These are phyloP conservation scores for Cryptocephalus primarius DNA, from an alignment of 2,888 invertebrate species.

Conservation along the genomic window DNA sequence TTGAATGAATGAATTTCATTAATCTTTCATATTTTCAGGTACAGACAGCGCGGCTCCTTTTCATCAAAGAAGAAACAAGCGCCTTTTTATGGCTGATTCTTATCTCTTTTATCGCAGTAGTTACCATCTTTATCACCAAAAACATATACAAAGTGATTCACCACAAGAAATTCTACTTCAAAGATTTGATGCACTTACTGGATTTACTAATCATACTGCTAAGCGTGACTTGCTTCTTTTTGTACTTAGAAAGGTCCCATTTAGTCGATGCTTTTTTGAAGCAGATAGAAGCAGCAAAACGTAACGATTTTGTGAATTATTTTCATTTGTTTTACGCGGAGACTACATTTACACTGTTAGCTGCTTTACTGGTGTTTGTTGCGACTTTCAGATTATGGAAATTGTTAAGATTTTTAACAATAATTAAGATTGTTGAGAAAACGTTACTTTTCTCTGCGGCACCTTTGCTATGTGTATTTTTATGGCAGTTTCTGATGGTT, in stretches of 20 bases:
- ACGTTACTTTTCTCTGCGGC: slow-evolving; percentile 16
- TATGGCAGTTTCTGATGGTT: slow-evolving; percentile 13
- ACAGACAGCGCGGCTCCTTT: slow-evolving; percentile 20
- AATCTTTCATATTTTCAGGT: slow-evolving; percentile 16
- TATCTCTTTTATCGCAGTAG: slow-evolving; percentile 14
- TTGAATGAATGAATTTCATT: no score
- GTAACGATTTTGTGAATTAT: slow-evolving; percentile 26
- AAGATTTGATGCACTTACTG: slow-evolving; percentile 19
- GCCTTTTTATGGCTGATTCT: slow-evolving; percentile 11
- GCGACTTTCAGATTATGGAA: slow-evolving; percentile 27
- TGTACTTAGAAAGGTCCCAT: slow-evolving; percentile 14
- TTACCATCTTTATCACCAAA: slow-evolving; percentile 14
- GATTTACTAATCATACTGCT: slow-evolving; percentile 21
- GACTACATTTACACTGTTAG: slow-evolving; percentile 14
- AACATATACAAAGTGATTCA: slow-evolving; percentile 11
- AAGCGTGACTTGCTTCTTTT: slow-evolving; percentile 13
- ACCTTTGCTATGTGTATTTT: slow-evolving; percentile 15
- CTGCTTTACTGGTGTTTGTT: slow-evolving; percentile 20
- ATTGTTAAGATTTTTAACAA: slow-evolving; percentile 21
- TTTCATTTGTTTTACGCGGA: slow-evolving; percentile 21
- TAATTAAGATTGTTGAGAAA: slow-evolving; percentile 23
- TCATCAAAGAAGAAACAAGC: slow-evolving; percentile 13
- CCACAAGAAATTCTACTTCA: slow-evolving; percentile 11
- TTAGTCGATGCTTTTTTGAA: slow-evolving; percentile 14
- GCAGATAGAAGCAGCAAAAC: slow-evolving; percentile 14